These are phyloP conservation scores for Agrotis exclamationis DNA, from an alignment of 2,888 invertebrate genomes.

Conservation along the genomic window DNA sequence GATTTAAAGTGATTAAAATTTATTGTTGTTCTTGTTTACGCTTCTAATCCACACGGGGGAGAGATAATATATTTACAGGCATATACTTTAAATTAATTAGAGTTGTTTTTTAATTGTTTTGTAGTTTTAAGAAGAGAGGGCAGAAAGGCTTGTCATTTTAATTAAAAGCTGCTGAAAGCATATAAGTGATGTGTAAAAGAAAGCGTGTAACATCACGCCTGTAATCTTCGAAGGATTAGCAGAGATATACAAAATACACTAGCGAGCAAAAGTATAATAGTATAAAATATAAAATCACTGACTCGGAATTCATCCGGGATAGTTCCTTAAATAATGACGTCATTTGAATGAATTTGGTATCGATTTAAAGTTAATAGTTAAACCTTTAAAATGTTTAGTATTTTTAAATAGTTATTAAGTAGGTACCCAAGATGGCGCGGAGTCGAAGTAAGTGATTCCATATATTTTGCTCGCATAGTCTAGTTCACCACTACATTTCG, in stretches of 20 bases:
- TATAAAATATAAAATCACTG: too few species aligned
- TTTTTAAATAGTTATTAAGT: too few species aligned
- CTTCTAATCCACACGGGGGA: conserved; percentile 50
- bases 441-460: too few species aligned
- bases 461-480: too few species aligned
- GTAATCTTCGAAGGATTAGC: background rate
- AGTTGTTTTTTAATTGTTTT: conserved; percentile 51
- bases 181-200: background rate
- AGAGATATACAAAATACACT: background rate
- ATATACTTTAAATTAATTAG: conserved; percentile 61
- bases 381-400: too few species aligned
- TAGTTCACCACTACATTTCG: background rate
- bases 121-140: conserved; percentile 10
- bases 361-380: too few species aligned
- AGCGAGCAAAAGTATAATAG: too few species aligned
- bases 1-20: conserved; percentile 61
- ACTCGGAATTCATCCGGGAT: too few species aligned
- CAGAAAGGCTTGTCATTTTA: background rate
- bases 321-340: too few species aligned
- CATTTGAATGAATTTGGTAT: too few species aligned
- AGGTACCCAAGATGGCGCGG: too few species aligned
- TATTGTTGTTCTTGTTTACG: conserved; percentile 62
- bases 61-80: conserved; percentile 52
- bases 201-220: background rate
- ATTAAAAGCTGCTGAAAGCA: background rate